Conservation (phyloP, 1,140 invertebrate genomes). For the Andricus grossulariae region DNA sequence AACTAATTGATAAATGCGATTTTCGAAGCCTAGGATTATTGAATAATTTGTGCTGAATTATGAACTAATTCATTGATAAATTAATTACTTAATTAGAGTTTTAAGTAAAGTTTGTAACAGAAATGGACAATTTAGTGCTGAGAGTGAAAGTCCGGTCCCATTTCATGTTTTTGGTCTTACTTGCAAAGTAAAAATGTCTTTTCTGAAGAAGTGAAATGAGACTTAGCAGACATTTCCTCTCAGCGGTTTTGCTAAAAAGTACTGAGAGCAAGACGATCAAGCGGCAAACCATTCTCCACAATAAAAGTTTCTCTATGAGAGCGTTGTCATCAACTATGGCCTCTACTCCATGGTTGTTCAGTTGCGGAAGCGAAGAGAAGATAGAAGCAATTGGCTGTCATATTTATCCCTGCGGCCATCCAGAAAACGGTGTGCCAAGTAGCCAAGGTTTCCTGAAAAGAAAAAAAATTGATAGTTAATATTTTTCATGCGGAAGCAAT, state of each 20-base stretch:
- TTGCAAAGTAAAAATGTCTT: background rate
- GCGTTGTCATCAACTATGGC: conserved; percentile 70
- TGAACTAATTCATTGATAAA: too few species aligned
- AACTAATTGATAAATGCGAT: too few species aligned
- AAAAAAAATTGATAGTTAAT: conserved; percentile 27
- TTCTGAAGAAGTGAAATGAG: conserved; percentile 15
- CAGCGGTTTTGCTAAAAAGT: conserved; percentile 54
- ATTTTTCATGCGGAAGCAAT: too few species aligned
- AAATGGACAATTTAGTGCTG: background rate
- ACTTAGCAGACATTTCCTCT: background rate
- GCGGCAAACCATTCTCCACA: conserved; percentile 57
- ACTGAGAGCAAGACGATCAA: conserved; percentile 63
- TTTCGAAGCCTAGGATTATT: too few species aligned
- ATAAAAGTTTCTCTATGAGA: conserved; percentile 55
- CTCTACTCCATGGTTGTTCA: conserved; percentile 85
- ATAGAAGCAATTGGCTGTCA: conserved; percentile 87
- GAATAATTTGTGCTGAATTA: too few species aligned
- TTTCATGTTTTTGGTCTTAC: background rate
- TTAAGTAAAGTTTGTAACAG: background rate
- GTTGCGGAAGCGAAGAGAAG: conserved; percentile 88
- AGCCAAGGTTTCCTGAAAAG: conserved; percentile 84
- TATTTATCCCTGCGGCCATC: conserved; percentile 87
- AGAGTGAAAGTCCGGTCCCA: conserved; percentile 5
- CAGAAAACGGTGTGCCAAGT: conserved; percentile 94
- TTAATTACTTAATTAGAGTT: background rate